phyloP scores from a whole-genome alignment of 2,113 vertebrate genomes.

The Origma solitaria region DNA sequence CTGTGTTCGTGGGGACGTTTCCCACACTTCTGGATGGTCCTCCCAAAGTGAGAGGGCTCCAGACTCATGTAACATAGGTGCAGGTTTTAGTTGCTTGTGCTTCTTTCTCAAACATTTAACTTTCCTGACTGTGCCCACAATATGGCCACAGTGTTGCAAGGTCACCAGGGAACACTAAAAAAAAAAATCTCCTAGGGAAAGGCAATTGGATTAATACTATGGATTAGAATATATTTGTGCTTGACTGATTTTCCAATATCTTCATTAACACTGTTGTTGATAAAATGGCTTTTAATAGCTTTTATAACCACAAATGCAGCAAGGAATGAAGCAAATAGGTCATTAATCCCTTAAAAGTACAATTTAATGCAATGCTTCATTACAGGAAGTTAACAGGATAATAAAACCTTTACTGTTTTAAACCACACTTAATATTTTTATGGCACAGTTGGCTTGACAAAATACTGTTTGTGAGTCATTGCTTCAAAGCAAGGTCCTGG shows the following conservation, averaged over 20 bases:
- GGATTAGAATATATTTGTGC: background rate
- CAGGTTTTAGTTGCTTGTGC: background rate
- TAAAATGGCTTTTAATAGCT: constrained; percentile 53
- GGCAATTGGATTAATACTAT: constrained; percentile 12
- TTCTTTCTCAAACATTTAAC: background rate
- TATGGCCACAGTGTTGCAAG: background rate
- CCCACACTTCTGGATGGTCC: background rate
- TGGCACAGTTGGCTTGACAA: constrained; percentile 65
- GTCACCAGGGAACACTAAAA: background rate
- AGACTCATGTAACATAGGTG: background rate
- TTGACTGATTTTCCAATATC: constrained; percentile 13
- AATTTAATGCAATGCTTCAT: constrained; percentile 71
- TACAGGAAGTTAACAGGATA: constrained; percentile 74
- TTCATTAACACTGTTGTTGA: constrained; percentile 52
- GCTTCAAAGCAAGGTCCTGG: constrained; percentile 70
- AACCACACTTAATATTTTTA: constrained; percentile 76
- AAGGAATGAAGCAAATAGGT: constrained; percentile 54
- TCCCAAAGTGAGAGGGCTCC: background rate
- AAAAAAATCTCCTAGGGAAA: background rate
- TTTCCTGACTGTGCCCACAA: background rate
- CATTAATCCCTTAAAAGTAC: constrained; percentile 72
- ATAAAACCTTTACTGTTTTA: constrained; percentile 73
- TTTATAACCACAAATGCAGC: constrained; percentile 59
- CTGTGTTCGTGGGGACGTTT: background rate
- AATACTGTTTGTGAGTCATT: constrained; percentile 73